These are phyloP conservation scores for Pelochelys cantorii DNA, from an alignment of 2,797 vertebrate genomes.

Conservation along the genomic window DNA sequence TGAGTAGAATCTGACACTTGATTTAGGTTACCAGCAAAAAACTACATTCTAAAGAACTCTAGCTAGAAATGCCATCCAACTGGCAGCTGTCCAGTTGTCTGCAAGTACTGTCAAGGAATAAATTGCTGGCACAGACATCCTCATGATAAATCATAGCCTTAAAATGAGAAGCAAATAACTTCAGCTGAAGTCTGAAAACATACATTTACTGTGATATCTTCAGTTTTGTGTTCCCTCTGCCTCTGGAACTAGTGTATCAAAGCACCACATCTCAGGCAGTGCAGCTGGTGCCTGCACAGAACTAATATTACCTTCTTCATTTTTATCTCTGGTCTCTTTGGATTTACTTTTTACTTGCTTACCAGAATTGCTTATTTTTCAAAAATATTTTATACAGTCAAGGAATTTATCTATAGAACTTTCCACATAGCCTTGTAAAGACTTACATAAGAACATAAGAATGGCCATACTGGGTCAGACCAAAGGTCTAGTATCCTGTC, in stretches of 20 bases:
- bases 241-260: neutral
- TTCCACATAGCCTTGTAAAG: neutral
- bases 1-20: neutral
- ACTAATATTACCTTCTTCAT: neutral
- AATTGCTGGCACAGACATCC: accelerated
- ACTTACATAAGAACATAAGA: neutral
- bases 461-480: too few species aligned
- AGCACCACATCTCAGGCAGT: neutral
- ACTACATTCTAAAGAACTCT: accelerated
- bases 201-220: neutral
- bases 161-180: neutral
- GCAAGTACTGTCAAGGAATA: neutral
- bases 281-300: neutral
- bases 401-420: neutral
- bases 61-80: neutral
- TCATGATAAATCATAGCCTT: neutral
- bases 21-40: neutral
- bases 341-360: neutral
- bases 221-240: neutral
- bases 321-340: neutral
- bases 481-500: too few species aligned
- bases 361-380: neutral
- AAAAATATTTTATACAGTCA: neutral
- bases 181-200: neutral
- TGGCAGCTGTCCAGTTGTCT: neutral